Base-by-base conservation (phyloP, 2,888 invertebrate species). In the Platycheirus albimanus region DNA sequence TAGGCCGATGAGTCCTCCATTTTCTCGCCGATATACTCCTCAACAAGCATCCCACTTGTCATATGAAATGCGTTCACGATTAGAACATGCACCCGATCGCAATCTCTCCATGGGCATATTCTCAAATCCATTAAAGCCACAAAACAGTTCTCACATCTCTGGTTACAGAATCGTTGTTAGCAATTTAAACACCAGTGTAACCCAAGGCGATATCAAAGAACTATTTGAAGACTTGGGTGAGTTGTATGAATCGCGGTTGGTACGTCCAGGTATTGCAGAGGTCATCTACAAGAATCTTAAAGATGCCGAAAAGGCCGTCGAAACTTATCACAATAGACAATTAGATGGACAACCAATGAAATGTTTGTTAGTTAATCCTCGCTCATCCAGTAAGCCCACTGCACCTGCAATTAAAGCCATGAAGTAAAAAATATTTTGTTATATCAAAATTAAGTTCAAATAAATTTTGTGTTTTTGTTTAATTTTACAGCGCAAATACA, bases 311-410 rank as follows among this genome's bases (percentile, higher is more conserved):
- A 94, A 94, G 89, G 98, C 98, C 1, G 97, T 98, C 2, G 97
- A 97, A 87, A 95, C 97, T 66, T 98, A 98, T 91, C 97, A 98
- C 89, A 97, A 98, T 90, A 92, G 98, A 61, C 97, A 97, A 88
- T 91, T 98, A 47, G 98, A 98, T 91, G 97, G 98, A 0, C 96
- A 96, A 88, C 97, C 97, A 3, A 97, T 97, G 97, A 96, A 96
- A 89, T 97, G 97, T 89, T 93, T 96, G 67, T 92, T 97, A 84
- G 96, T 97, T 6, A 95, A 96, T 88, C 95, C 96, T 45, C 92
- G 95, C 87, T 92, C 94, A 45, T 91, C 93, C 84, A 92, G 93
- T 88, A 93, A 93, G 87, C 92, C 93, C 11, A 92, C 93, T 2
- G 89, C 88, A 17, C 88, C 90, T 54, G 89, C 89, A 64, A 89